phyloP scores from a whole-genome alignment of 2,113 vertebrate genomes.

The Mastomys natalensis region DNA sequence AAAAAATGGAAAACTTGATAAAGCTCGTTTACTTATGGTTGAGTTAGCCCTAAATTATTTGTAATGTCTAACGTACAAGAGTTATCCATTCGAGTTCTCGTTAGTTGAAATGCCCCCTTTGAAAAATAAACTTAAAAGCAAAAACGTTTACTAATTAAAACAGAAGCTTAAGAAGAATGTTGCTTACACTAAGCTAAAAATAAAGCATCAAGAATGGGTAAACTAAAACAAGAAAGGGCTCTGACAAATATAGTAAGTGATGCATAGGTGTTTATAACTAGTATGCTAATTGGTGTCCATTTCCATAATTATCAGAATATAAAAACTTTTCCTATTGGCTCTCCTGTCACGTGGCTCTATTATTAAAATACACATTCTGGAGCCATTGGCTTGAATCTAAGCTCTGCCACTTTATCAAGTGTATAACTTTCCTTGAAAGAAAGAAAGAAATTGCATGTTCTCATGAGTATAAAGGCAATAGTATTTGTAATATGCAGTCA shows the following conservation, averaged over 20 bases:
- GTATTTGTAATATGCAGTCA: background rate
- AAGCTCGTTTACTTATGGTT: background rate
- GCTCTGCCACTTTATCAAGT: background rate
- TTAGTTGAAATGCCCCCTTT: constrained; percentile 6
- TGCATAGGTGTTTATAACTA: constrained; percentile 48
- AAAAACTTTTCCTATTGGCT: constrained; percentile 38
- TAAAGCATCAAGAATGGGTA: constrained; percentile 55
- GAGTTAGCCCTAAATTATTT: constrained; percentile 36
- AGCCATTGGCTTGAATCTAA: background rate
- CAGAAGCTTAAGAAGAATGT: constrained; percentile 66
- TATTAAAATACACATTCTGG: background rate
- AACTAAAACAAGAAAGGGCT: background rate
- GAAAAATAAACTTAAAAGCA: constrained; percentile 37
- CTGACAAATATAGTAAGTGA: background rate
- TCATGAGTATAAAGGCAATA: background rate
- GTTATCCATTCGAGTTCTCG: background rate
- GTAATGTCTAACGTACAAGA: background rate
- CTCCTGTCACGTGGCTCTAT: background rate
- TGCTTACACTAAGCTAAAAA: constrained; percentile 66
- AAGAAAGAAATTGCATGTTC: background rate
- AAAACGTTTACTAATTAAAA: background rate
- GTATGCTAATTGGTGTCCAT: background rate
- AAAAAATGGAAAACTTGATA: background rate
- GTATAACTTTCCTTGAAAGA: background rate
- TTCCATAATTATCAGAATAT: constrained; percentile 54